These are phyloP conservation scores for Anomalospiza imberbis DNA, from an alignment of 2,797 vertebrate species.

Conservation along the genomic window DNA sequence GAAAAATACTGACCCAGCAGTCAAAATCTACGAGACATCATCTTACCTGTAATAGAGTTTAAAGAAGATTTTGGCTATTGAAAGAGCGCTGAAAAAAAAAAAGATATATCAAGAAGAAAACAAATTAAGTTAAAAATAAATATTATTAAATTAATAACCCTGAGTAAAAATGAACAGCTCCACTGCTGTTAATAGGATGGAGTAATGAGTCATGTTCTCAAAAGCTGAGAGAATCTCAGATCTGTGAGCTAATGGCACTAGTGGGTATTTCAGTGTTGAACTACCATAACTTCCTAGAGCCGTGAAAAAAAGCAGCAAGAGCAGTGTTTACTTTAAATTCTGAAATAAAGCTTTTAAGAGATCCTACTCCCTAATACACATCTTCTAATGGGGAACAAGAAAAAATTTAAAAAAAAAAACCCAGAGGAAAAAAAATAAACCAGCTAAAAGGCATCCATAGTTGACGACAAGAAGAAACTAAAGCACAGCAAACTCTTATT, in stretches of 20 bases:
- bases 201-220: background rate
- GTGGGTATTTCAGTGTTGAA: background rate
- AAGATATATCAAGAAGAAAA: background rate
- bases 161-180: background rate
- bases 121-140: background rate
- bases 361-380: background rate
- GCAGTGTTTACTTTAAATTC: background rate
- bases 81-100: background rate
- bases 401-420: background rate
- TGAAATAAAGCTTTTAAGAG: background rate
- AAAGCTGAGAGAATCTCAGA: background rate
- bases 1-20: background rate
- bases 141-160: background rate
- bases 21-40: background rate
- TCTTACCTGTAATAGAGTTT: background rate
- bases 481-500: background rate
- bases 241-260: background rate
- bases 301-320: background rate
- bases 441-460: background rate
- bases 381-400: background rate
- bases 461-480: slow-evolving; percentile 1
- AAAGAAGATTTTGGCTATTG: background rate
- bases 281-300: background rate
- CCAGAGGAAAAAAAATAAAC: background rate
- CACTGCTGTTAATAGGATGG: background rate